Percentiles rank a stretch among this genome's conserved stretches.
These are phyloP conservation scores for Brachyhypopomus occidentalis DNA, from an alignment of 2,113 vertebrate species.

Conservation along the genomic window DNA sequence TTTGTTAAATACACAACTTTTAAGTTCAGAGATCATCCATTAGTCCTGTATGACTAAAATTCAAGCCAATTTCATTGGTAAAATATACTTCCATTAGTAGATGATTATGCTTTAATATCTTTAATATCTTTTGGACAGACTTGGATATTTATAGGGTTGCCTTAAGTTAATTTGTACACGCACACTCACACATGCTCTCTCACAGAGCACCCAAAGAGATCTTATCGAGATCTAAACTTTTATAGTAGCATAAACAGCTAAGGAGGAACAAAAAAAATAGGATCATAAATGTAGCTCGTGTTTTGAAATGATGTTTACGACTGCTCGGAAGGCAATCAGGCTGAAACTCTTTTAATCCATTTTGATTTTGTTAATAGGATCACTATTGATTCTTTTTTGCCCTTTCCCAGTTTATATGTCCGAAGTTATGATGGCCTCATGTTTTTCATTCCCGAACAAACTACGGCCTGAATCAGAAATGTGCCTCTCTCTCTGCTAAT, in stretches of 20 bases:
- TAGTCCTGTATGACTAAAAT: slow-evolving; percentile 51
- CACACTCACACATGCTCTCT: background rate
- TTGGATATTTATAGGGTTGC: slow-evolving; percentile 57
- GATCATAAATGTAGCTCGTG: slow-evolving; percentile 65
- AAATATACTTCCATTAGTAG: slow-evolving; percentile 63
- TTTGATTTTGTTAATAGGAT: slow-evolving; percentile 70
- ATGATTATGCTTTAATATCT: slow-evolving; percentile 71
- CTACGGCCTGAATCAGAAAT: slow-evolving; percentile 35
- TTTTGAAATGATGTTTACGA: slow-evolving; percentile 61
- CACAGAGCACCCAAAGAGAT: slow-evolving; percentile 28
- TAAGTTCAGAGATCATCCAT: slow-evolving; percentile 49
- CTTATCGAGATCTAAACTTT: slow-evolving; percentile 66
- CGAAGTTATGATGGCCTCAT: slow-evolving; percentile 60
- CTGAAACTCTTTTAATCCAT: slow-evolving; percentile 70
- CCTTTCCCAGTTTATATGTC: slow-evolving; percentile 51
- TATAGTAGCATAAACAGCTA: slow-evolving; percentile 61
- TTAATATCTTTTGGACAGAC: slow-evolving; percentile 65
- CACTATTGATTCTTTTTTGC: slow-evolving; percentile 64
- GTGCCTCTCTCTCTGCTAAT: slow-evolving; percentile 42
- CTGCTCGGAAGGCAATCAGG: slow-evolving; percentile 68
- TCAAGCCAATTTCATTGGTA: slow-evolving; percentile 52
- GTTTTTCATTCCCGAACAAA: slow-evolving; percentile 45
- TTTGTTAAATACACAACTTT: slow-evolving; percentile 37
- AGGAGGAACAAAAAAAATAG: slow-evolving; percentile 47
- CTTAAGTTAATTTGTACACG: slow-evolving; percentile 60